Base-by-base conservation (phyloP, 2,888 invertebrate genomes). In the Acanthacorydalis orientalis region DNA sequence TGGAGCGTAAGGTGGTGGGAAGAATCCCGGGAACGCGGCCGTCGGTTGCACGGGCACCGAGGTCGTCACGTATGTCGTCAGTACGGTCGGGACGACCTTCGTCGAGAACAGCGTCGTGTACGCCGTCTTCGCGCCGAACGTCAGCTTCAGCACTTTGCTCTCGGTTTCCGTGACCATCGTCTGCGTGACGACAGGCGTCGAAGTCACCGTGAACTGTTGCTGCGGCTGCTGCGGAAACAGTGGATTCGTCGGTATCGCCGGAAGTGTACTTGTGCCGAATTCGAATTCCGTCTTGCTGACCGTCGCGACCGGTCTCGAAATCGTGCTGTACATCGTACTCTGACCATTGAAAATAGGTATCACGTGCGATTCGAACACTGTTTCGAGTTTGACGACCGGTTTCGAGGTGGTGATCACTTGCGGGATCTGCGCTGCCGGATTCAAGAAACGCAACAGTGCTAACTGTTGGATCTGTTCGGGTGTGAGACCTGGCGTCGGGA, bases 41-140 rank as follows among this genome's bases (percentile, higher is more conserved):
- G 73, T 70, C 12, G 69, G 68, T 7, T 78, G 78, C 55, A 81
- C 83, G 2, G 85, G 76, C 31, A 89, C 69, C 1, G 86, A 84
- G 12, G 82, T 81, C 7, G 89, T 89, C 52, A 89, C 74, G 60
- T 83, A 85, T 12, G 84, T 81, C n/a, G 90, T 89, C 50, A 89
- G 63, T 45, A 81, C 72, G 1, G 88, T 88, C 7, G 89, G 88
- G 39, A 89, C 78, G 41, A 90, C 78, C 57, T 76, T 80, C 37
- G 89, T 88, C 2, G 85, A 83, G 63, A 79, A 88, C 49, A 91
- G 70, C 1, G 89, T 90, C 7, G 90, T 90, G 60, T 83, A 84
- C 1, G 88, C 80, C 1, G 89, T 89, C 64, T 86, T 87, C 33
- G 90, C 89, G n/a, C 90, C 89, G 60, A 90, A 90, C 10, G 88